Conservation (phyloP, 1,140 invertebrate species). For the Heliothis virescens region DNA sequence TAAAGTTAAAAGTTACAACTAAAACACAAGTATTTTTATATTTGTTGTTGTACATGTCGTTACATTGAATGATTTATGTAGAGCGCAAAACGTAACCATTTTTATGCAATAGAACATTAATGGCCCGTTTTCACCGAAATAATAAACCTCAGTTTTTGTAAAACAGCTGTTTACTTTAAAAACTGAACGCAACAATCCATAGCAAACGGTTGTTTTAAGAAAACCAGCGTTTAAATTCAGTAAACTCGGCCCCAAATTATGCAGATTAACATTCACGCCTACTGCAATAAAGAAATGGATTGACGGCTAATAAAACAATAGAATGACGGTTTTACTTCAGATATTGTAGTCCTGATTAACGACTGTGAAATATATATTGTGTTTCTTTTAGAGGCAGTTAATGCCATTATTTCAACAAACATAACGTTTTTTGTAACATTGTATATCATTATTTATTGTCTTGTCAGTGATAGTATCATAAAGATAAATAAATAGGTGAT, state of each 20-base stretch:
- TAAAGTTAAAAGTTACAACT: too few species aligned
- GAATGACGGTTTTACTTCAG: not conserved
- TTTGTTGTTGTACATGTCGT: too few species aligned
- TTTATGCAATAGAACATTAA: not conserved
- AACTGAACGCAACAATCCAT: too few species aligned
- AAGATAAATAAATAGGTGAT: too few species aligned
- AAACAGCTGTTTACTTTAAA: too few species aligned
- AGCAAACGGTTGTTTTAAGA: too few species aligned
- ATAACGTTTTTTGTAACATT: not conserved
- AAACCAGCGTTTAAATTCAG: too few species aligned
- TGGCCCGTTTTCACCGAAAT: too few species aligned
- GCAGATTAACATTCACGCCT: not conserved
- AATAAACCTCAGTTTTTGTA: too few species aligned
- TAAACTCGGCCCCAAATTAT: not conserved
- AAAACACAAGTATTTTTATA: too few species aligned
- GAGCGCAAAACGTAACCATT: not conserved
- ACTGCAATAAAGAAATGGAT: constrained; percentile 12
- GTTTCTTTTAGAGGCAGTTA: not conserved
- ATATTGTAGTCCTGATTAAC: not conserved
- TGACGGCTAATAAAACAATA: constrained; percentile 7
- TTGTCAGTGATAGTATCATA: not conserved
- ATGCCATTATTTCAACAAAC: not conserved
- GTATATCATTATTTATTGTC: too few species aligned
- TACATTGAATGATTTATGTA: not conserved
- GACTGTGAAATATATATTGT: not conserved